Evolutionary conservation across 2,113 vertebrate species (phyloP), one percentile per base, ranked within the genome.

Genomic region (Erinaceus europaeus): DNA sequence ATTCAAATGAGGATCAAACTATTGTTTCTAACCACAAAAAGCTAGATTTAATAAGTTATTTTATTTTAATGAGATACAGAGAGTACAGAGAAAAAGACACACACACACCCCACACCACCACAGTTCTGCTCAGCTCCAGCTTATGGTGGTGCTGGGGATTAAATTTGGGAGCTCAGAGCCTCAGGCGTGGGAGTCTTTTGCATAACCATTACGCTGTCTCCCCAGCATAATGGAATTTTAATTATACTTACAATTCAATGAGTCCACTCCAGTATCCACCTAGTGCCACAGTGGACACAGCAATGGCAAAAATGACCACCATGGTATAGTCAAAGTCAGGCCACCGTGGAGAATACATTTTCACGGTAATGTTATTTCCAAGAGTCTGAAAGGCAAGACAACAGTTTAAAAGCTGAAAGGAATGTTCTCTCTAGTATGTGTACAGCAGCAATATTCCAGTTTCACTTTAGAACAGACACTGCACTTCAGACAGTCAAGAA

Each of bases 191-290:
- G n/a, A n/a, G n/a, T n/a, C n/a, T n/a, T n/a, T n/a, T n/a, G n/a
- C n/a, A n/a, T n/a, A n/a, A n/a, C n/a, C n/a, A n/a, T n/a, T n/a
- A n/a, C n/a, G n/a, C n/a, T n/a, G n/a, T n/a, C n/a, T n/a, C n/a
- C n/a, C n/a, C n/a, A n/a, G n/a, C 14, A 61, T 87, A 87, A 65
- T 29, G 17, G 2, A 78, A 77, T 32, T 77, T 90, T 88, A 87
- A 67, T 55, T 85, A 62, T 85, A 97, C 97, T 98, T 95, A 98
- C 97, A 97, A 97, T 94, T 99, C 99, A 94, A 97, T 97, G 0
- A 97, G 95, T 36, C 98, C 98, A 0, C 98, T 99, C 99, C 99
- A 99, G 94, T 97, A 99, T 73, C 98, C 98, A 32, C 99, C 99
- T 89, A 99, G 92, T 4, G 96, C 95, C 42, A 99, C 98, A 0